A percentile compares a stretch with the other conserved stretches of the same genome.
These are phyloP conservation scores for Tarsius wallacei DNA, from an alignment of 2,797 vertebrate genomes.

Conservation along the genomic window DNA sequence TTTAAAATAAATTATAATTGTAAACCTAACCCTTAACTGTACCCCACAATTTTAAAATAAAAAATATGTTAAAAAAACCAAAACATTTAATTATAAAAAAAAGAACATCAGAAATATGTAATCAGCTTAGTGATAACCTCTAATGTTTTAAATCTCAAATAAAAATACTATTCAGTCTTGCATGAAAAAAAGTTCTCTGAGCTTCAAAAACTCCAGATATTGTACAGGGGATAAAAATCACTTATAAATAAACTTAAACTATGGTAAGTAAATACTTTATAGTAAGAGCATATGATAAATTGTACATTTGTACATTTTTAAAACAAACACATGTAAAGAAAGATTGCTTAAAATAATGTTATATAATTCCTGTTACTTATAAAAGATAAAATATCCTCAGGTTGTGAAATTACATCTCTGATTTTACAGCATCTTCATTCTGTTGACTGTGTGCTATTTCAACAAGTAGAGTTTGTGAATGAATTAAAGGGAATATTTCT, in stretches of 20 bases:
- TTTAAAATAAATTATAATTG: background rate
- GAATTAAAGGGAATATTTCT: background rate
- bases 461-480: background rate
- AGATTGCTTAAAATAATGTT: background rate
- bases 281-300: background rate
- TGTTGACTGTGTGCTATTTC: background rate
- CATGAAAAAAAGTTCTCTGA: background rate
- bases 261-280: background rate
- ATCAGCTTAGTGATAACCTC: background rate
- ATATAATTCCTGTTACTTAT: background rate
- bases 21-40: too few relatives aligned
- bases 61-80: too few relatives aligned
- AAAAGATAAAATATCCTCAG: background rate
- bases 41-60: too few relatives aligned
- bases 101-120: background rate
- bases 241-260: background rate
- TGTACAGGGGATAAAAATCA: background rate
- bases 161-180: background rate
- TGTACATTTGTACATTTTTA: background rate
- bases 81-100: background rate
- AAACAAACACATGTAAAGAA: background rate
- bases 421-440: background rate
- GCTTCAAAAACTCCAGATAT: background rate
- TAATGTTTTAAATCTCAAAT: background rate
- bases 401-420: conserved; percentile 23